phyloP scores from a whole-genome alignment of 2,113 vertebrate genomes.

The Cercopithecus mona region DNA sequence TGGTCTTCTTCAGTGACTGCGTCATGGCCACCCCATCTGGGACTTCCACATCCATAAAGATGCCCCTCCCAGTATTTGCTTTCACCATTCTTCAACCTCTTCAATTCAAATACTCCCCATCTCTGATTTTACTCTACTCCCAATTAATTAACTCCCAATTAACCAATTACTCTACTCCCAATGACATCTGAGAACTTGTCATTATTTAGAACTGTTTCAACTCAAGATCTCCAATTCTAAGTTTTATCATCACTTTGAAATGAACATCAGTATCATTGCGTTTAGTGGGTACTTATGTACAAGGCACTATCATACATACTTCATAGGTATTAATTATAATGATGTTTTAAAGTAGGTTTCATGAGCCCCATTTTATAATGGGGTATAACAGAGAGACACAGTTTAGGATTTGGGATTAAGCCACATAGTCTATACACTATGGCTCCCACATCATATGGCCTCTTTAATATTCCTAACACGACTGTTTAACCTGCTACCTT shows the following conservation, averaged over 20 bases:
- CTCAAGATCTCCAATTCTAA: constrained; percentile 14
- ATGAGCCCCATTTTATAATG: neutral
- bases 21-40: neutral
- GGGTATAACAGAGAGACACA: neutral
- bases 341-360: neutral
- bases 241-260: constrained; percentile 11
- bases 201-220: neutral
- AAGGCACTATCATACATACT: neutral
- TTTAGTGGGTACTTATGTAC: neutral
- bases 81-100: neutral
- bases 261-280: neutral
- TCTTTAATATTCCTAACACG: neutral
- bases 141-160: neutral
- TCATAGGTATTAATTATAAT: neutral
- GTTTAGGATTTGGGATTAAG: neutral
- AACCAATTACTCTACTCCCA: neutral
- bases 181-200: neutral
- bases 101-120: neutral
- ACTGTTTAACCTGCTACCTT: neutral
- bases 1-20: neutral
- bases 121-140: neutral
- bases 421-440: neutral
- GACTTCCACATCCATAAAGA: neutral
- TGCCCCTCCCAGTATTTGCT: neutral
- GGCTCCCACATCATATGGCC: neutral